Base-by-base conservation (phyloP, 2,113 vertebrate species). In the Dermatemys mawii region DNA sequence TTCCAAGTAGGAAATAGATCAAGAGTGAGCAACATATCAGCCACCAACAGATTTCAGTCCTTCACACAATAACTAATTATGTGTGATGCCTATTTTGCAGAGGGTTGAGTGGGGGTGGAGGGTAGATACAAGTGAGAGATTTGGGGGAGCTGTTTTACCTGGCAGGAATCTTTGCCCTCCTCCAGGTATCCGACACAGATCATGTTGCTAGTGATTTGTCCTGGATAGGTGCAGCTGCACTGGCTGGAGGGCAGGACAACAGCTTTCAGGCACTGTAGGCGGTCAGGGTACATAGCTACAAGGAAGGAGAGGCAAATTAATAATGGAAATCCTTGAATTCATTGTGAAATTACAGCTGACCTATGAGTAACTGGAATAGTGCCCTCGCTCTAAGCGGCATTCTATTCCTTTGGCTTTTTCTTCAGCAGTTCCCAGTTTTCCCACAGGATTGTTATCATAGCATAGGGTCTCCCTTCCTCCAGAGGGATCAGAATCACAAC, bases 151-250 rank as follows among this genome's bases (percentile, higher is more conserved):
- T 17, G 8, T 82, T 35, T 97, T 96, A 99, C 99, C 99, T 99
- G 99, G 98, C 99, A 99, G 80, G 99, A 99, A 89, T 99, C 99
- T 96, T 99, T 99, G 92, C 98, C 99, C 96, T 99, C 99, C 88
- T 99, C 98, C 1, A 99, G 32, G 97, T 93, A 99, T 96, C 99
- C 99, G 1, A 98, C 96, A 12, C 99, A 99, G 76, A 99, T 95
- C 99, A 99, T 99, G 98, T 98, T 99, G 1, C 41, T 2, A 29
- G 98, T 98, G 92, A 99, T 99, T 94, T 98, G 0, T 4, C 98
- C 97, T 49, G 99, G 99, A 96, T 99, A 99, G 24, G 98, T 5
- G 1, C 4, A n/a, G 53, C 2, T 90, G 91, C 99, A 99, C 9
- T 85, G 54, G 1, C 17, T 75, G 53, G 98, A 78, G 1, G 97